Conservation (phyloP, 2,888 invertebrate genomes). For the Bombylius discolor region DNA sequence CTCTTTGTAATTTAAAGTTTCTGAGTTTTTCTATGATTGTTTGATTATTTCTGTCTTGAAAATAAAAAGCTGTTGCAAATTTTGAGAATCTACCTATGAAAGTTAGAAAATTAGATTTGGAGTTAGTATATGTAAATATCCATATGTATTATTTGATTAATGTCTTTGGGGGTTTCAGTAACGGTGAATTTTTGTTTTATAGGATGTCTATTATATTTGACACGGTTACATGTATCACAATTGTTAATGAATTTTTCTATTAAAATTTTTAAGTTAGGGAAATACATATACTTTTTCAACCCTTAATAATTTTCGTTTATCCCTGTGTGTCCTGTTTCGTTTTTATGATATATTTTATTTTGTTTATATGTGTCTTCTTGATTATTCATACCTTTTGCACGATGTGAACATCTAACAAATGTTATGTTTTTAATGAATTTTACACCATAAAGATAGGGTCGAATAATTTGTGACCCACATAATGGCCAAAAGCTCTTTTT, state of each 20-base stretch:
- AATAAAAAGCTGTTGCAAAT: slow-evolving; percentile 12
- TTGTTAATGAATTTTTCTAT: background rate
- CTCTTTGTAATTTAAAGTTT: slow-evolving; percentile 7
- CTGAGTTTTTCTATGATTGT: slow-evolving; percentile 12
- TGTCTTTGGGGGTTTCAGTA: background rate
- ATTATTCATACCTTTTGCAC: background rate
- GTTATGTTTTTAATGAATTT: background rate
- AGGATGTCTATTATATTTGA: too few relatives aligned
- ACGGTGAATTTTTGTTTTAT: background rate
- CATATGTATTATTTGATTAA: slow-evolving; percentile 7
- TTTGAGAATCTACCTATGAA: slow-evolving; percentile 9
- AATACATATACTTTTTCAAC: background rate
- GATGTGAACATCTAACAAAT: background rate
- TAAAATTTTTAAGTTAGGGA: background rate
- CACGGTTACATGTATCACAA: too few relatives aligned
- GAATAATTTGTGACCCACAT: slow-evolving; percentile 2
- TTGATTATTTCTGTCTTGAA: slow-evolving; percentile 12
- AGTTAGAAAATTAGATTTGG: background rate
- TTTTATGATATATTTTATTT: background rate
- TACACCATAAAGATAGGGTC: slow-evolving; percentile 1
- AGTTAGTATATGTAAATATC: background rate
- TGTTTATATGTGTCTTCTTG: background rate
- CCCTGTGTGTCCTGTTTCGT: background rate
- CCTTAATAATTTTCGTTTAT: background rate
- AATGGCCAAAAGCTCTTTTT: slow-evolving; percentile 5